Percentiles rank a stretch among this genome's conserved stretches.
Conservation (phyloP, 2,113 vertebrate genomes). For the Erinaceus europaeus region DNA sequence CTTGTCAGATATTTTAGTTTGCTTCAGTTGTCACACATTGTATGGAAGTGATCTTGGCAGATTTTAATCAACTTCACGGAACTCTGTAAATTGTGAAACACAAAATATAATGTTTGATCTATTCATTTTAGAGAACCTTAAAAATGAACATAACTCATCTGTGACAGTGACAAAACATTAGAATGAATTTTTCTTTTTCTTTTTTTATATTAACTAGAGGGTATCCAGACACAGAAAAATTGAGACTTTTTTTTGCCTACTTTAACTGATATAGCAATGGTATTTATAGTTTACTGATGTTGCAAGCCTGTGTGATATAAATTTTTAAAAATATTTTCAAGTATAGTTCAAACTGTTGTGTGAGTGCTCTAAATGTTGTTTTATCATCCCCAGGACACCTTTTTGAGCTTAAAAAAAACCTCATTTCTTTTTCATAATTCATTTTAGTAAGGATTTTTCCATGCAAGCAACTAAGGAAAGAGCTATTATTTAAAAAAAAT, state of each 20-base stretch:
- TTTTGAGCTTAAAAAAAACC: conserved; percentile 67
- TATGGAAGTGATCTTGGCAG: conserved; percentile 28
- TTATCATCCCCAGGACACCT: conserved; percentile 13
- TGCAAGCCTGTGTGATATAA: not conserved
- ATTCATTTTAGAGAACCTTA: not conserved
- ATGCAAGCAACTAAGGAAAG: conserved; percentile 7
- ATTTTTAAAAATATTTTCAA: conserved; percentile 11
- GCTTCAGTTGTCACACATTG: not conserved
- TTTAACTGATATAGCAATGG: not conserved
- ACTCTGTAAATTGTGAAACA: conserved; percentile 16
- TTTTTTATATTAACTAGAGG: not conserved
- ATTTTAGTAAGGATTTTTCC: conserved; percentile 55
- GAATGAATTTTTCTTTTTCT: not conserved
- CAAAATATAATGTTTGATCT: conserved; percentile 31
- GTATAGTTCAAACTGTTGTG: conserved; percentile 65
- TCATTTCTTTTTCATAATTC: conserved; percentile 59
- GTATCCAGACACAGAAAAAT: not conserved
- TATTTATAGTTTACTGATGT: conserved; percentile 13
- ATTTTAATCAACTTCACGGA: conserved; percentile 23
- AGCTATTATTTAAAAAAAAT: conserved; percentile 65
- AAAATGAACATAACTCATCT: conserved; percentile 30
- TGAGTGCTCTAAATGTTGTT: conserved; percentile 29
- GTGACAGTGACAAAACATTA: not conserved
- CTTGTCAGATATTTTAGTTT: conserved; percentile 12
- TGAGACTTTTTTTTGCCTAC: not conserved